Evolutionary conservation across 2,888 invertebrate species (phyloP).

Genomic region (Nemoura dubitans): DNA sequence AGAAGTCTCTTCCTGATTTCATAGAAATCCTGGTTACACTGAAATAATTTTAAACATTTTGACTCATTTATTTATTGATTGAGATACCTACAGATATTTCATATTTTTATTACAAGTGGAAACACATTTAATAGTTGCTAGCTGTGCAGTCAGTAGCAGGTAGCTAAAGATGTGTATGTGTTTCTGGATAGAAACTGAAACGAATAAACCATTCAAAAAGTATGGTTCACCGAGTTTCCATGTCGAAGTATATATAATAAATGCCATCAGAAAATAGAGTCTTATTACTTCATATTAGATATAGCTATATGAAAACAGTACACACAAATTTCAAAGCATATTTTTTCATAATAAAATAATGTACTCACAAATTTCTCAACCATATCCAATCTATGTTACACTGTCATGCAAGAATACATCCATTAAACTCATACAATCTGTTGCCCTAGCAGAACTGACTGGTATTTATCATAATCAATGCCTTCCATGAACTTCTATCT

Average conservation of each 20-base stretch:
- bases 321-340: background rate
- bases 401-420: background rate
- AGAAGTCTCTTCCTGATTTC: conserved; percentile 65
- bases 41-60: background rate
- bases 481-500: background rate
- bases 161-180: too few relatives aligned
- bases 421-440: background rate
- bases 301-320: background rate
- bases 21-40: conserved; percentile 61
- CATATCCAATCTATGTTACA: background rate
- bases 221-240: background rate
- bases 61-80: too few relatives aligned
- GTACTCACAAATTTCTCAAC: conserved; percentile 7
- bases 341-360: background rate
- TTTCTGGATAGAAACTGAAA: background rate
- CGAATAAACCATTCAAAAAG: background rate
- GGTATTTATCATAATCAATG: background rate
- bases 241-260: background rate
- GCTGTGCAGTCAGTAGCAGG: too few relatives aligned
- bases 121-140: too few relatives aligned
- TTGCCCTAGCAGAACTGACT: background rate
- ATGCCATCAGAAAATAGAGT: background rate
- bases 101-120: too few relatives aligned
- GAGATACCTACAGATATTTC: too few relatives aligned
- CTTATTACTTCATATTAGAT: background rate